These are phyloP conservation scores for Bellardia bayeri DNA, from an alignment of 2,888 invertebrate species.

Conservation along the genomic window DNA sequence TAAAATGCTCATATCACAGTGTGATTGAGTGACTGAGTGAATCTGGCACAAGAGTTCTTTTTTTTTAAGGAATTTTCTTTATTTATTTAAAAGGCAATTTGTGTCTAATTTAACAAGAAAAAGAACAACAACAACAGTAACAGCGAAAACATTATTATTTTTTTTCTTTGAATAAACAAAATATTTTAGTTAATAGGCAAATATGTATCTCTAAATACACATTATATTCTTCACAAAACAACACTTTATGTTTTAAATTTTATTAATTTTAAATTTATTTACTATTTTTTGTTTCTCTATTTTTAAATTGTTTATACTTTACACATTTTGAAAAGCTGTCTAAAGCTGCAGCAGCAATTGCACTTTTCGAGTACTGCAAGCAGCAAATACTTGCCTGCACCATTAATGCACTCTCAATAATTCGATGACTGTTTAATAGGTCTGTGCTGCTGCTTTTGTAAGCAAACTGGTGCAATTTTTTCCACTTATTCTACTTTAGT, in stretches of 20 bases:
- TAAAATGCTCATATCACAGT: constrained; percentile 22
- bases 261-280: constrained; percentile 24
- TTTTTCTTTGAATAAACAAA: constrained; percentile 66
- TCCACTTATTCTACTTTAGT: background rate
- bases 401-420: constrained; percentile 72
- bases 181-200: constrained; percentile 61
- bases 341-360: constrained; percentile 57
- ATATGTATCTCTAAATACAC: background rate
- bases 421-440: constrained; percentile 71
- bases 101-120: constrained; percentile 69
- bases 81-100: constrained; percentile 73
- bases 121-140: constrained; percentile 35
- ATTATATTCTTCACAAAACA: constrained; percentile 37
- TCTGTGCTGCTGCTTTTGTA: constrained; percentile 32
- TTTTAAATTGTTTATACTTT: constrained; percentile 68
- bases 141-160: constrained; percentile 20
- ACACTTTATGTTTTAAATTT: constrained; percentile 46
- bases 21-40: constrained; percentile 37
- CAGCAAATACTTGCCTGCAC: background rate
- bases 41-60: constrained; percentile 46
- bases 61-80: constrained; percentile 35
- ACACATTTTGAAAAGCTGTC: constrained; percentile 64
- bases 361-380: constrained; percentile 54
- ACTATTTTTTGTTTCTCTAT: background rate
- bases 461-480: background rate